Conservation (phyloP, 2,797 vertebrate genomes). For the Pseudomugil tenellus region DNA sequence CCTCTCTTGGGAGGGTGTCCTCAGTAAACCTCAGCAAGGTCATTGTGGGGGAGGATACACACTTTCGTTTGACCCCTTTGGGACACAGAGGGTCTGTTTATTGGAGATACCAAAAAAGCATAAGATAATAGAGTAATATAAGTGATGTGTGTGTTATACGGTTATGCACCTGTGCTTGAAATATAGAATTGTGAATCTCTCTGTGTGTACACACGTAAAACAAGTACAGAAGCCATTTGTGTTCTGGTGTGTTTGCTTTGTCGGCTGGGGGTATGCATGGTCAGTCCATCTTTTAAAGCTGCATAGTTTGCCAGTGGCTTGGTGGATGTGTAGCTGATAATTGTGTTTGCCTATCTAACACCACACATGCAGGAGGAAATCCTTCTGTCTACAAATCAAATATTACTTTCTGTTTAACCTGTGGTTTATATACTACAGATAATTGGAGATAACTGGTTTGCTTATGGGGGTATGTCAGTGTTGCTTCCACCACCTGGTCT, state of each 20-base stretch:
- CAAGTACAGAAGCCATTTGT: constrained; percentile 30
- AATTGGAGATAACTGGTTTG: constrained; percentile 66
- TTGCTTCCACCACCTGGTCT: constrained; percentile 30
- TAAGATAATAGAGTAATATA: constrained; percentile 59
- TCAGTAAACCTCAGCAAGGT: constrained; percentile 62
- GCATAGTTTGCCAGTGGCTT: constrained; percentile 40
- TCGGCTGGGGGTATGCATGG: constrained; percentile 49
- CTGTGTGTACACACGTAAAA: constrained; percentile 47
- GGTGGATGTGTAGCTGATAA: constrained; percentile 66
- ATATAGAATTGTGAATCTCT: constrained; percentile 36
- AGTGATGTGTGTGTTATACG: constrained; percentile 36
- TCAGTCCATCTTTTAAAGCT: constrained; percentile 54
- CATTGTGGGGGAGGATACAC: constrained; percentile 56
- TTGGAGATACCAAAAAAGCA: constrained; percentile 71
- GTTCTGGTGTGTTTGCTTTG: constrained; percentile 40
- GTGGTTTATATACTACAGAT: constrained; percentile 68
- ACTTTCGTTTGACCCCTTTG: constrained; percentile 60
- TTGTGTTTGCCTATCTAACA: constrained; percentile 66
- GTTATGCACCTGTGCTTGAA: constrained; percentile 16
- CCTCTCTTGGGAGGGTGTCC: constrained; percentile 38
- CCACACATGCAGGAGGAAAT: constrained; percentile 44
- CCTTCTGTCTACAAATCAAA: constrained; percentile 59
- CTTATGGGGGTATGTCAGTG: constrained; percentile 47
- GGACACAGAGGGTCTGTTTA: constrained; percentile 76
- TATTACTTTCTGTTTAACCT: constrained; percentile 67